Conservation (phyloP, 2,113 vertebrate species). For the Grammomys surdaster region DNA sequence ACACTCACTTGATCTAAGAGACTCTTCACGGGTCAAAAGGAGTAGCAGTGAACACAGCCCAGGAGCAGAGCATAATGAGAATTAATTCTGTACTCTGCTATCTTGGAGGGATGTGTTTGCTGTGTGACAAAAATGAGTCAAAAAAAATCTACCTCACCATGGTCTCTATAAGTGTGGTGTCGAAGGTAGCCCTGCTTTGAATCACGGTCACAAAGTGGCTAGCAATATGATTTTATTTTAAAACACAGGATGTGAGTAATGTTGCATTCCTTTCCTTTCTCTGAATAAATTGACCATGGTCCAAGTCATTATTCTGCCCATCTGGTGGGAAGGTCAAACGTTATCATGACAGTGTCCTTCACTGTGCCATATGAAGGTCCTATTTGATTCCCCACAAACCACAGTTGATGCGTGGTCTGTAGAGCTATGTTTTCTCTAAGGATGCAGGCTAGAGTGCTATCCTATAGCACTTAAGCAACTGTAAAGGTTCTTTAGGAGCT, state of each 20-base stretch:
- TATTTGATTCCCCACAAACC: background rate
- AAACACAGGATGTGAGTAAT: constrained; percentile 70
- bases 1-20: background rate
- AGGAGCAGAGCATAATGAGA: background rate
- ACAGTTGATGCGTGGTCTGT: background rate
- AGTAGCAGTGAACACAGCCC: background rate
- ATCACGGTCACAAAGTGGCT: background rate
- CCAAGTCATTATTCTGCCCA: background rate
- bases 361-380: background rate
- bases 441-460: background rate
- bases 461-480: background rate
- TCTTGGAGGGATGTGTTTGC: background rate
- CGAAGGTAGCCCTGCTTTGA: constrained; percentile 52
- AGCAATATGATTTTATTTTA: constrained; percentile 62
- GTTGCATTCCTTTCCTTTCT: constrained; percentile 64
- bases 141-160: background rate
- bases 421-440: background rate
- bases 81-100: background rate
- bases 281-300: constrained; percentile 33
- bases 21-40: background rate
- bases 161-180: background rate
- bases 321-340: constrained; percentile 8
- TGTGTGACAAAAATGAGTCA: background rate
- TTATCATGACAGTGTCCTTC: background rate
- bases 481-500: background rate